Base-by-base conservation (phyloP, 1,140 invertebrate species). In the Euwallacea fornicatus region DNA sequence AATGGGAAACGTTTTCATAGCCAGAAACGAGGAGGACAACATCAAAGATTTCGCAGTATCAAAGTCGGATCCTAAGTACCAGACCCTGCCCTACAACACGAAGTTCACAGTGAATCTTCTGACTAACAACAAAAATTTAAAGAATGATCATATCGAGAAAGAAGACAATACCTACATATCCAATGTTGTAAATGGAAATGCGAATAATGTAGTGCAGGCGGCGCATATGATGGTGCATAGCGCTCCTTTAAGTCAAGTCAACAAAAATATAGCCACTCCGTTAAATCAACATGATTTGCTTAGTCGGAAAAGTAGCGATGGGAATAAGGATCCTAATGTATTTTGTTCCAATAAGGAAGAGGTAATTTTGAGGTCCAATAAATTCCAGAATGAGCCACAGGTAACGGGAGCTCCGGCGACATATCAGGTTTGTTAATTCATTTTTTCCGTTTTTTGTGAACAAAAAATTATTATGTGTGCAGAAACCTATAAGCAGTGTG, bases 1-100 rank as follows among this genome's bases (percentile, higher is more conserved):
- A 66, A 72, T 76, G 62, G 55, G 70, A 11, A 73, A 71, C 60
- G 59, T 73, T 16, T 75, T 75, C 59, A 42, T 71, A 41, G 58
- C 66, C 33, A 71, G 69, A 64, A 65, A 61, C 7, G 77, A 80
- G 46, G 78, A 80, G 6, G 79, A 82, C 13, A 72, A 76, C 13
- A 69, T 82, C 33, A 79, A 80, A 58, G 81, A 84, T 68, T 85
- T 87, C 70, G 58, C 76, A 3, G 83, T 88, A n/a, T 91, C 89
- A 75, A 96, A 96, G 82, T 92, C 91, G 59, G 93, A 97, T 81
- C 93, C 94, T 0, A 96, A 96, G 82, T 96, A 96, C 85, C 94
- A 97, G 83, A 95, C 93, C 15, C 85, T 96, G 79, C 94, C 94
- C 56, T 94, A 94, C 80, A 94, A 94, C 75, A 92, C 92, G 7